Base-by-base conservation (phyloP, 2,888 invertebrate genomes). In the Thelaira solivaga region DNA sequence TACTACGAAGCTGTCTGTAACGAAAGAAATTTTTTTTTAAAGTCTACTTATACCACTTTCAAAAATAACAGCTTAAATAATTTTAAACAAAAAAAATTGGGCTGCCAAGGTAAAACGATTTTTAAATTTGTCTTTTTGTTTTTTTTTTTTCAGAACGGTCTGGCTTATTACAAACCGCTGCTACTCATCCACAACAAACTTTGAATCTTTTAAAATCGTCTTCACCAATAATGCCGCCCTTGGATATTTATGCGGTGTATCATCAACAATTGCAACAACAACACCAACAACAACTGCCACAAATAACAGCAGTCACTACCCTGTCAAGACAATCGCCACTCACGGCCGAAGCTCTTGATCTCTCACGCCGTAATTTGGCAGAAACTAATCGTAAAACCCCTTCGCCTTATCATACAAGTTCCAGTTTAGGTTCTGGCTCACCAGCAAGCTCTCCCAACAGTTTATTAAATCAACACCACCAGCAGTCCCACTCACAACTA, bases 311-410 rank as follows among this genome's bases (percentile, higher is more conserved):
- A 47, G 55, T 26, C 80, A 74, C 59, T 53, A 20, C 41, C 13
- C 24, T 41, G n/a, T n/a, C n/a, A n/a, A n/a, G n/a, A 11, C 67
- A 43, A 31, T 62, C 53, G 5, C 39, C 77, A 31, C 22, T 24
- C 31, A 29, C 65, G 7, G 80, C 83, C 5, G 86, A 86, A 80
- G 89, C 87, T 8, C 82, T 89, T 49, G 89, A 89, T 81, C 83
- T 89, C n/a, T 89, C 89, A 1, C 83, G 87, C 1, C 88, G 87
- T 53, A 88, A 88, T 81, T 87, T 88, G 16, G 84, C 86, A 2
- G 88, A 88, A 74, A 84, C 84, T 2, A 69, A 3, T 2, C 81
- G 86, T 18, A 88, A 87, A 80, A 88, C 89, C 0, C 87, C 88
- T 0, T 89, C 89, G 0, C 89, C 89, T 0, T 86, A 86, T 67